Conservation (phyloP, 2,113 vertebrate species). For the Arenaria interpres region DNA sequence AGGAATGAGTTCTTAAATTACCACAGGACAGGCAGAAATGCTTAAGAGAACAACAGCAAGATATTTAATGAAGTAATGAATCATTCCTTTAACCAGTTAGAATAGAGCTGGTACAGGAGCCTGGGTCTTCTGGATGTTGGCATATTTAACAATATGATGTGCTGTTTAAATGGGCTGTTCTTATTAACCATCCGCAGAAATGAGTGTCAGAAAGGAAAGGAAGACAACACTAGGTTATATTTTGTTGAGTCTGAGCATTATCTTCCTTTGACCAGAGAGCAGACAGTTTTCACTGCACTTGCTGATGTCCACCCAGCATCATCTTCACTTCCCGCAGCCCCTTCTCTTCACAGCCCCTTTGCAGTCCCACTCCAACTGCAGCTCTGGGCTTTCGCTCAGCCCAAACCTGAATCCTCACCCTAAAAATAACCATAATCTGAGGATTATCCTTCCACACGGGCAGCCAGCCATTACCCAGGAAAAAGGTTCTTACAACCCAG, state of each 20-base stretch:
- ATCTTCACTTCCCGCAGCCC: background rate
- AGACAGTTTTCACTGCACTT: background rate
- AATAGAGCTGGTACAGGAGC: background rate
- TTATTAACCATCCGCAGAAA: background rate
- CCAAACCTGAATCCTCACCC: slow-evolving; percentile 1
- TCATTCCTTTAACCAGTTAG: background rate
- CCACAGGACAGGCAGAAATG: background rate
- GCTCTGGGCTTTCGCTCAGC: background rate
- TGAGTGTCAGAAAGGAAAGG: background rate
- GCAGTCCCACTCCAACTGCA: background rate
- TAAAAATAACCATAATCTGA: slow-evolving; percentile 38
- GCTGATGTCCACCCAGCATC: background rate
- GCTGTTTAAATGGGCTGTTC: background rate
- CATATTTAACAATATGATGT: background rate
- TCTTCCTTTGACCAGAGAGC: background rate
- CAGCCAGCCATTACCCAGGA: background rate
- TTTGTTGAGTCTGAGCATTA: background rate
- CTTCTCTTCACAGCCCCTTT: background rate
- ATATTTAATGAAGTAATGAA: background rate
- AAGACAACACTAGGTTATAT: background rate
- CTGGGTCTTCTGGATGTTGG: background rate
- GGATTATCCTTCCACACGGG: background rate
- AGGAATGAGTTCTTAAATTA: background rate
- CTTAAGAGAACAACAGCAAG: background rate
- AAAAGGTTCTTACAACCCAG: background rate